A percentile compares a stretch with the other conserved stretches of the same genome.
Evolutionary conservation across 2,888 invertebrate species (phyloP).

Genomic region (Tanytarsus gracilentus): DNA sequence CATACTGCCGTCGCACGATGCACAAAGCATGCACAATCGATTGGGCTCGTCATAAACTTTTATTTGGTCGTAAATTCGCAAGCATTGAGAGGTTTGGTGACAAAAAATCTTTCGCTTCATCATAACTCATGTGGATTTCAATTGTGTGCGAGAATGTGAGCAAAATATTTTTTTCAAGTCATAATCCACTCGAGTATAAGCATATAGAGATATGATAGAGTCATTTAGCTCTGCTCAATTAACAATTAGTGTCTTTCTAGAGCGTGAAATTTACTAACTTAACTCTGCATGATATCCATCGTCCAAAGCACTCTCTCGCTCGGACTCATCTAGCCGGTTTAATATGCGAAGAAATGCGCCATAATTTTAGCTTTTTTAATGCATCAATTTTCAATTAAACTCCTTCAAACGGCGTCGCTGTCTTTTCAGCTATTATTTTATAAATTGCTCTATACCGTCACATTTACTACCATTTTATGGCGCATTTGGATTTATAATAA

Average conservation of each 20-base stretch:
- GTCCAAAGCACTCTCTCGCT: too few species aligned
- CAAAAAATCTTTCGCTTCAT: neutral
- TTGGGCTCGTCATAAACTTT: constrained; percentile 4
- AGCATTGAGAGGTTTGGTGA: constrained; percentile 9
- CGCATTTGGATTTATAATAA: neutral
- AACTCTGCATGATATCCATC: neutral
- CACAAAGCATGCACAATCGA: constrained; percentile 11
- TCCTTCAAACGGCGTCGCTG: neutral
- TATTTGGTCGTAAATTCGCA: constrained; percentile 1
- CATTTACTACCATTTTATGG: constrained; percentile 1
- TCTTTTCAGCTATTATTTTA: too few species aligned
- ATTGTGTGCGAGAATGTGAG: neutral
- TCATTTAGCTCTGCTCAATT: neutral
- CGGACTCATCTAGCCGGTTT: constrained; percentile 5
- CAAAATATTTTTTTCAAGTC: neutral
- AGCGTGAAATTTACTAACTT: constrained; percentile 5
- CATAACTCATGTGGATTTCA: neutral
- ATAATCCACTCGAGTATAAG: neutral
- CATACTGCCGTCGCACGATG: neutral
- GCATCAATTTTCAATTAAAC: constrained; percentile 8
- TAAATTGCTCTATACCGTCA: neutral
- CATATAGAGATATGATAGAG: neutral
- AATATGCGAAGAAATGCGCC: neutral
- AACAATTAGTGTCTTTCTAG: neutral
- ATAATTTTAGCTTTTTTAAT: neutral